Evolutionary conservation across 2,888 invertebrate species (phyloP).

Genomic region (Amaurobius ferox): DNA sequence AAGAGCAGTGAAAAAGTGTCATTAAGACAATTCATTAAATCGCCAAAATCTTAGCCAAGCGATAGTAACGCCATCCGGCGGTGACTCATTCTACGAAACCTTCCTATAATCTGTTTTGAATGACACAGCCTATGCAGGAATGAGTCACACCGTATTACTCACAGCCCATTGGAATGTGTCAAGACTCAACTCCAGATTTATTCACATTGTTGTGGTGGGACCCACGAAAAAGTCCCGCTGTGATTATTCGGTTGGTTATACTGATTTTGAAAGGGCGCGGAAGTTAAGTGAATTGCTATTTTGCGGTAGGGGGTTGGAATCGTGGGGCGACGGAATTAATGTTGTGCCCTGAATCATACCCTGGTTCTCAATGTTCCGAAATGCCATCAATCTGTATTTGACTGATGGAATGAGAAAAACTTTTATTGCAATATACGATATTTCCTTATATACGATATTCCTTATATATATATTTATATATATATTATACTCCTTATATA

Average conservation of each 20-base stretch:
- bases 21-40: no score
- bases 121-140: not conserved
- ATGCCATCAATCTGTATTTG: not conserved
- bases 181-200: not conserved
- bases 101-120: not conserved
- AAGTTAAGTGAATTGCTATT: conserved; percentile 1
- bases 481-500: no score
- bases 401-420: not conserved
- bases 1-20: no score
- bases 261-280: not conserved
- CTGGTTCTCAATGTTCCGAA: not conserved
- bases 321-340: not conserved
- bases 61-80: not conserved
- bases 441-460: no score
- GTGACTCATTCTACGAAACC: not conserved
- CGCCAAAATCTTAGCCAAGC: no score
- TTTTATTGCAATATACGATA: no score
- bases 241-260: conserved; percentile 8
- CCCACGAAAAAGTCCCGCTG: not conserved
- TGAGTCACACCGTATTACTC: not conserved
- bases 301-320: not conserved
- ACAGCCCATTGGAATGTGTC: not conserved
- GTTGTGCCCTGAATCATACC: not conserved
- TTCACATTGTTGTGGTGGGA: conserved; percentile 4
- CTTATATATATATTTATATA: no score